Percentiles rank a stretch among this genome's conserved stretches.
Conservation (phyloP, 2,888 invertebrate species). For the Anodontia alba region DNA sequence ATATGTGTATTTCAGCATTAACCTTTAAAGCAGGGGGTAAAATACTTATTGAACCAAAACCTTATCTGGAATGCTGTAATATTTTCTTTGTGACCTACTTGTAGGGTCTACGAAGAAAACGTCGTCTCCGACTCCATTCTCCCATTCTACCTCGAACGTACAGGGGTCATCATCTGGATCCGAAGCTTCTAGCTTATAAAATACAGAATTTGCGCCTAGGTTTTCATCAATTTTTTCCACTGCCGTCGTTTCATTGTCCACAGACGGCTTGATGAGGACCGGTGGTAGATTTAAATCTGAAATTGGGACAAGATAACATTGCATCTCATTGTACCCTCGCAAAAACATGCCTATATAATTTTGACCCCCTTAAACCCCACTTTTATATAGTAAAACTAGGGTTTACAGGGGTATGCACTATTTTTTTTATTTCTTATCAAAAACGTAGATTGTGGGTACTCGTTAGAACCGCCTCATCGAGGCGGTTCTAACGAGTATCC, state of each 20-base stretch:
- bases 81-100: constrained; percentile 43
- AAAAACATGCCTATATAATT: too few relatives aligned
- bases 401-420: too few relatives aligned
- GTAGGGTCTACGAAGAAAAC: constrained; percentile 32
- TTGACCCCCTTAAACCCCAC: too few relatives aligned
- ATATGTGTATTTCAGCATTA: too few relatives aligned
- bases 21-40: too few relatives aligned
- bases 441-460: too few relatives aligned
- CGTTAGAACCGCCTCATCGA: too few relatives aligned
- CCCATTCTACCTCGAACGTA: constrained; percentile 34
- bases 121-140: constrained; percentile 26
- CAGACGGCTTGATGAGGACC: constrained; percentile 29
- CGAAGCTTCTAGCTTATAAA: constrained; percentile 14
- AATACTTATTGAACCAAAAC: too few relatives aligned
- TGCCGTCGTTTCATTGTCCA: neutral
- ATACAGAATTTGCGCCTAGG: neutral
- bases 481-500: too few relatives aligned
- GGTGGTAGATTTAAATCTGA: constrained; percentile 51
- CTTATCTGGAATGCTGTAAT: too few relatives aligned
- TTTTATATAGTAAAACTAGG: too few relatives aligned
- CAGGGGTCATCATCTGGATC: constrained; percentile 36
- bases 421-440: too few relatives aligned
- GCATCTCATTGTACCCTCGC: neutral
- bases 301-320: neutral
- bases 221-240: neutral